A percentile compares a stretch with the other conserved stretches of the same genome.
These are phyloP conservation scores for Eulemur mongoz DNA, from an alignment of 2,797 vertebrate genomes.

Conservation along the genomic window DNA sequence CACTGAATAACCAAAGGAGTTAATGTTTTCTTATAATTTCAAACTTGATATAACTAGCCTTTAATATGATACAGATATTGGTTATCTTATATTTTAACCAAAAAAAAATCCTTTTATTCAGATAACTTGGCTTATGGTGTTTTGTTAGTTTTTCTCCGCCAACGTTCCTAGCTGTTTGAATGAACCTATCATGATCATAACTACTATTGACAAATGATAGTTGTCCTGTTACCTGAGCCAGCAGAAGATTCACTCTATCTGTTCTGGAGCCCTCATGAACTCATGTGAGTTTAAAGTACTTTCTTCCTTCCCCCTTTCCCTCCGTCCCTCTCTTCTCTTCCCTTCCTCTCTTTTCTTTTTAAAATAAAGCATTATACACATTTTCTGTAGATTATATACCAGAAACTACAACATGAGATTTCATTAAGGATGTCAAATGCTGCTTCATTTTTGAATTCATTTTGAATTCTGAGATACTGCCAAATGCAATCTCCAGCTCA, in stretches of 20 bases:
- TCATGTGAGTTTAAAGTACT: background rate
- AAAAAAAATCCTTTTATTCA: background rate
- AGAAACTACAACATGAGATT: conserved; percentile 1
- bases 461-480: conserved; percentile 61
- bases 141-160: background rate
- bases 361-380: background rate
- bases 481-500: conserved; percentile 22
- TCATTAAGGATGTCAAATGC: conserved; percentile 65
- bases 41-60: background rate
- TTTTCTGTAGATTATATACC: conserved; percentile 20
- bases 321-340: background rate
- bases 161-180: background rate
- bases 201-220: background rate
- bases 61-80: background rate
- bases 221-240: background rate
- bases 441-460: conserved; percentile 53
- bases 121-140: background rate
- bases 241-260: background rate
- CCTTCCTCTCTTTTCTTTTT: background rate
- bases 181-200: background rate
- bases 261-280: background rate
- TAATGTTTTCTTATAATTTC: background rate
- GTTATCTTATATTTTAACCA: background rate
- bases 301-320: background rate
- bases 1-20: background rate